Evolutionary conservation across 1,140 invertebrate species (phyloP).

Genomic region (Bombus balteatus): DNA sequence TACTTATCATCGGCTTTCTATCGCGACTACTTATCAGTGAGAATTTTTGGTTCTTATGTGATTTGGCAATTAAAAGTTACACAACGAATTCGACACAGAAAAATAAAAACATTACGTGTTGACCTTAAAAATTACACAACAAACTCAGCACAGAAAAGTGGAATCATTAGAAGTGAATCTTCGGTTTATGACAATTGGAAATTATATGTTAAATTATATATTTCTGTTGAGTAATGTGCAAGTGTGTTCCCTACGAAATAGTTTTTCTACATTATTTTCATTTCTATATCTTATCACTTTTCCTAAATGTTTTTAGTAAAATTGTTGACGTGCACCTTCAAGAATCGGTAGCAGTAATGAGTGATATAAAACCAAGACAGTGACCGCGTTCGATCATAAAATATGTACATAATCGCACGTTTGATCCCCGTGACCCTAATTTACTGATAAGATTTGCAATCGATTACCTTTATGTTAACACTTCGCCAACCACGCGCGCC

Average conservation of each 20-base stretch:
- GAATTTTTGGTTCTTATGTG: background rate
- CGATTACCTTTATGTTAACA: background rate
- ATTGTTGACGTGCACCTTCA: too few relatives aligned
- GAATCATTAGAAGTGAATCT: background rate
- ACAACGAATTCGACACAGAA: background rate
- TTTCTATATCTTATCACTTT: background rate
- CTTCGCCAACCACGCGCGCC: too few relatives aligned
- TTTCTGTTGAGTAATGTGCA: background rate
- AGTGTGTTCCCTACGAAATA: too few relatives aligned
- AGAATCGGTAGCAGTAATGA: too few relatives aligned
- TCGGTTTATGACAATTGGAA: too few relatives aligned
- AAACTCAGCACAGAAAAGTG: background rate
- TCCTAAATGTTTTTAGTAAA: too few relatives aligned
- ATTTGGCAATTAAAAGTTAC: background rate
- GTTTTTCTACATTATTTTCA: background rate
- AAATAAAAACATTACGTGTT: background rate
- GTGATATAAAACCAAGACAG: background rate
- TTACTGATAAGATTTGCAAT: conserved; percentile 10
- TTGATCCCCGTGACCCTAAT: conserved; percentile 46
- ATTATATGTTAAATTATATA: background rate
- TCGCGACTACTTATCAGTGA: background rate
- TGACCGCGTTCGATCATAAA: background rate
- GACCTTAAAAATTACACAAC: background rate
- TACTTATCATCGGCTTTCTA: background rate
- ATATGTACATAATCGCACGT: conserved; percentile 17